These are phyloP conservation scores for Sus cebifrons DNA, from an alignment of 2,797 vertebrate species.

Conservation along the genomic window DNA sequence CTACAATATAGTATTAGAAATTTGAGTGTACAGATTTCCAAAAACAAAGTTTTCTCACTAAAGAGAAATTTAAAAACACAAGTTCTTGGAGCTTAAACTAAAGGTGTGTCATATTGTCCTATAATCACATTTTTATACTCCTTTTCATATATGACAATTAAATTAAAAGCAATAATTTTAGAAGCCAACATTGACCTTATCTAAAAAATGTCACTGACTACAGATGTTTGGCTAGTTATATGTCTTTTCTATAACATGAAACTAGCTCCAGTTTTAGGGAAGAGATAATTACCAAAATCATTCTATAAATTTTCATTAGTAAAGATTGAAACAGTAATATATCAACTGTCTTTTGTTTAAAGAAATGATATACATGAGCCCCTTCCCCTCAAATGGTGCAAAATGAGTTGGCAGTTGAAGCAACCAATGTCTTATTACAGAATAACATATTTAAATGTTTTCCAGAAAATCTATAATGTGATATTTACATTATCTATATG, in stretches of 20 bases:
- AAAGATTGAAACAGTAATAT: background rate
- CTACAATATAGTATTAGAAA: background rate
- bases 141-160: background rate
- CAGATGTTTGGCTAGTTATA: background rate
- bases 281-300: background rate
- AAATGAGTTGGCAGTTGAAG: background rate
- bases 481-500: background rate
- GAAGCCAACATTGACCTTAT: background rate
- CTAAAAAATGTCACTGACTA: background rate
- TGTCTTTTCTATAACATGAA: background rate
- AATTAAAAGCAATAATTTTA: conserved; percentile 40
- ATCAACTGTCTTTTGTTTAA: background rate
- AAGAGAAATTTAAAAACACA: background rate
- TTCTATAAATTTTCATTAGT: background rate
- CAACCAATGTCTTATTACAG: background rate
- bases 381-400: background rate
- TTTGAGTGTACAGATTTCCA: background rate
- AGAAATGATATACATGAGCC: background rate
- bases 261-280: background rate
- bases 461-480: background rate
- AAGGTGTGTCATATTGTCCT: background rate
- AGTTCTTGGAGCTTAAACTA: background rate
- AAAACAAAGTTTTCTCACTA: background rate
- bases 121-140: background rate
- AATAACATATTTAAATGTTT: conserved; percentile 21